These are phyloP conservation scores for Cinclus cinclus DNA, from an alignment of 2,113 vertebrate genomes.

Conservation along the genomic window DNA sequence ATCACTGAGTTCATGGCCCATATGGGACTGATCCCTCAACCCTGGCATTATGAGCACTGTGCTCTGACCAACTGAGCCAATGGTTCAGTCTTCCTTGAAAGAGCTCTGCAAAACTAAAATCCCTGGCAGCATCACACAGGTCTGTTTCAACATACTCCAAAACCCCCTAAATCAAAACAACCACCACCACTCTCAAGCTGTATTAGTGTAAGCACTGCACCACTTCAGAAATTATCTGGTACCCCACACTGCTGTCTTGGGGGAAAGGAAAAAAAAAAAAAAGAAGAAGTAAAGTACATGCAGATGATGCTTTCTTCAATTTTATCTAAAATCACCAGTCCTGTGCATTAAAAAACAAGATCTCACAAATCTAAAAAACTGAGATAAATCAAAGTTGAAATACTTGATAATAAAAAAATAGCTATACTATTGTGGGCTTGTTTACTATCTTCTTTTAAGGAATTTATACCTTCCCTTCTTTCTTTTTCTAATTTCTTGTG, in stretches of 20 bases:
- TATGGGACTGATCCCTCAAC: background rate
- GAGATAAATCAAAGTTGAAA: background rate
- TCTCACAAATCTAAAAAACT: background rate
- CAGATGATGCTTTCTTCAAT: background rate
- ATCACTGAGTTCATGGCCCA: background rate
- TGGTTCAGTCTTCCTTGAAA: background rate
- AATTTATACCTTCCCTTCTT: background rate
- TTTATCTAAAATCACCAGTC: background rate
- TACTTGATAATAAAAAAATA: background rate
- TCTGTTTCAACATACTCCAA: background rate
- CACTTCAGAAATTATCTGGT: background rate
- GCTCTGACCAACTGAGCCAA: background rate
- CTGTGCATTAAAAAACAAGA: background rate
- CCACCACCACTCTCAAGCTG: no score
- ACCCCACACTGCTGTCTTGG: fast-evolving
- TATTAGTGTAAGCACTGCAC: background rate
- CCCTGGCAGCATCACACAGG: background rate
- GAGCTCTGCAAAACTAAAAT: background rate
- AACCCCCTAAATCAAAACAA: background rate
- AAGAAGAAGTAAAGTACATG: fast-evolving
- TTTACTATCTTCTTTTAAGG: background rate
- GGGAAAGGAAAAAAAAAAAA: background rate
- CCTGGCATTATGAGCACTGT: background rate
- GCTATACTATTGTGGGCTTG: background rate
- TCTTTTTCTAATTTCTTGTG: background rate